A percentile compares a stretch with the other conserved stretches of the same genome.
These are phyloP conservation scores for Ceramica pisi DNA, from an alignment of 2,888 invertebrate species.

Conservation along the genomic window DNA sequence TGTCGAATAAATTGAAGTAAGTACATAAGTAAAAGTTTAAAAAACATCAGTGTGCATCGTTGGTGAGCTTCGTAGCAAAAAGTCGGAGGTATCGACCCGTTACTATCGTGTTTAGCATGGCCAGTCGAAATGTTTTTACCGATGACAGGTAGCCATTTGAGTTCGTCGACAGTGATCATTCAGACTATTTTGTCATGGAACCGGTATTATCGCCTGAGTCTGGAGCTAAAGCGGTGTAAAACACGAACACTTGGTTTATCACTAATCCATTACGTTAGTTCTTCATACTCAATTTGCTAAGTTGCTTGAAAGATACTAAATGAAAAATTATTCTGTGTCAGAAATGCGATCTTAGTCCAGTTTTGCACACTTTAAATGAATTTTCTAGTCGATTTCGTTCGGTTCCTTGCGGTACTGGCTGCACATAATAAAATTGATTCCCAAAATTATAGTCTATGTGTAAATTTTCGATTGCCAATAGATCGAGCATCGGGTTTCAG, in stretches of 20 bases:
- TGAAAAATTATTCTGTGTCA: conserved; percentile 38
- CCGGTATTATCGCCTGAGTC: conserved; percentile 73
- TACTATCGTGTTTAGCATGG: conserved; percentile 62
- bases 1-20: conserved; percentile 6
- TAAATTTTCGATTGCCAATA: conserved; percentile 65
- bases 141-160: conserved; percentile 72
- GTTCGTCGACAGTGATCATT: conserved; percentile 83
- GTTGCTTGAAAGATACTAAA: conserved; percentile 43
- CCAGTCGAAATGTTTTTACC: conserved; percentile 74
- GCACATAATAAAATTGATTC: conserved; percentile 73
- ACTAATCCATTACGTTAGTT: conserved; percentile 53
- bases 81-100: conserved; percentile 55
- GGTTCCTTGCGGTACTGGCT: conserved; percentile 72
- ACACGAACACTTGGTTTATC: conserved; percentile 53
- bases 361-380: conserved; percentile 40
- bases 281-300: conserved; percentile 51
- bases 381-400: conserved; percentile 61
- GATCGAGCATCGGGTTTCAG: conserved; percentile 68
- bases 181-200: conserved; percentile 82
- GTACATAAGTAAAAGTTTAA: conserved; percentile 6
- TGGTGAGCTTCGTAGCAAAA: conserved; percentile 48
- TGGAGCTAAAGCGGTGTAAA: conserved; percentile 59
- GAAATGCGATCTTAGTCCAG: conserved; percentile 30
- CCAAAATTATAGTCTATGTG: conserved; percentile 71
- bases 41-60: conserved; percentile 24